These are phyloP conservation scores for Lapara coniferarum DNA, from an alignment of 2,888 invertebrate genomes.

Conservation along the genomic window DNA sequence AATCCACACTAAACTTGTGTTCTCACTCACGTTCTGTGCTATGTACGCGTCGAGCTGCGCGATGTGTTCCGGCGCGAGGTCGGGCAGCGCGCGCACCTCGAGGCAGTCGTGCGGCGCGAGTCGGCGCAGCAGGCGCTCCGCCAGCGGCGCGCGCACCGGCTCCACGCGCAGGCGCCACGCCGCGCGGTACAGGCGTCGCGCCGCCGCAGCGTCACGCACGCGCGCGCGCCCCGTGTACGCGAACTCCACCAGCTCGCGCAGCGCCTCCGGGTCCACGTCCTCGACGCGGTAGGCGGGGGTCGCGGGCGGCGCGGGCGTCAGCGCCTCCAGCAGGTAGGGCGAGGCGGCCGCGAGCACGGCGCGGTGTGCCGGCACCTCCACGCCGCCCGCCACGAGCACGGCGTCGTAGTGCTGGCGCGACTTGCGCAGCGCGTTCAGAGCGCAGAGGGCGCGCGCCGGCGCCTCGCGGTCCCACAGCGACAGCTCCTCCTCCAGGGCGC, in stretches of 20 bases:
- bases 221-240: constrained; percentile 90
- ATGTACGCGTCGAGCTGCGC: constrained; percentile 87
- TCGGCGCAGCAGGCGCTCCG: constrained; percentile 85
- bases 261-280: constrained; percentile 78
- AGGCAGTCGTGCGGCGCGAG: constrained; percentile 85
- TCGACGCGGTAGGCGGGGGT: constrained; percentile 50
- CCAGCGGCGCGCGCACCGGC: constrained; percentile 87
- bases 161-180: constrained; percentile 91
- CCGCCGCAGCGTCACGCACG: constrained; percentile 73
- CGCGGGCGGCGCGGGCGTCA: constrained; percentile 83
- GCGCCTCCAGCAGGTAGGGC: constrained; percentile 89
- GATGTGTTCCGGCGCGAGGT: constrained; percentile 83
- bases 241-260: constrained; percentile 91
- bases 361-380: constrained; percentile 86
- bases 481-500: constrained; percentile 67
- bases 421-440: constrained; percentile 91
- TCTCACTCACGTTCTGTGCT: constrained; percentile 86
- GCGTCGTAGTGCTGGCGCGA: constrained; percentile 95
- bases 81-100: constrained; percentile 85
- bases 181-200: constrained; percentile 91
- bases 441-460: constrained; percentile 85
- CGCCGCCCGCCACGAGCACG: constrained; percentile 88
- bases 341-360: constrained; percentile 91
- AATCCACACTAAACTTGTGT: too few relatives aligned
- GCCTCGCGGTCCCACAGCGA: constrained; percentile 83